These are phyloP conservation scores for Creontiades dilutus DNA, from an alignment of 2,888 invertebrate genomes.

Conservation along the genomic window DNA sequence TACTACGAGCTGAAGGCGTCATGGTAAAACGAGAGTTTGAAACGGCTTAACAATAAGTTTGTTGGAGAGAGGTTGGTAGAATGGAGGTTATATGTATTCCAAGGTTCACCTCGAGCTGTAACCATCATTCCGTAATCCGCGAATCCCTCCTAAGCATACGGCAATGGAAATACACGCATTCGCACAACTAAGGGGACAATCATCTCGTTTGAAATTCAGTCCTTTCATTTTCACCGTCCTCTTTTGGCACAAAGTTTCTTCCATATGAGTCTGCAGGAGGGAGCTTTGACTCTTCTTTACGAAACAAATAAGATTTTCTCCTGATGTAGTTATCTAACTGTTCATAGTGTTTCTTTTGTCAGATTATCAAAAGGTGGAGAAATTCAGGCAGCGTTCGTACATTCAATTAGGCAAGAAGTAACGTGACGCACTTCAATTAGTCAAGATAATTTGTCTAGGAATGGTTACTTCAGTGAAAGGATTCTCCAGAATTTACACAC, in stretches of 20 bases:
- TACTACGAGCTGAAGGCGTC: background rate
- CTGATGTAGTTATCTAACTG: background rate
- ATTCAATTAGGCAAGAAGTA: too few species aligned
- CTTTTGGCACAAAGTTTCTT: background rate
- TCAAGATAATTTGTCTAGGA: too few species aligned
- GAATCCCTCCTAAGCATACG: background rate
- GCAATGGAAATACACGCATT: background rate
- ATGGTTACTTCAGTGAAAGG: too few species aligned
- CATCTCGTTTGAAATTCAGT: constrained; percentile 28
- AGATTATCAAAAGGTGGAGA: too few species aligned
- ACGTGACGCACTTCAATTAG: too few species aligned
- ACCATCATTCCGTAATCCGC: constrained; percentile 22
- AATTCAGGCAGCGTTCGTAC: too few species aligned
- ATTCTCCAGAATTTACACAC: too few species aligned
- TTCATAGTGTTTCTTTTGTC: background rate
- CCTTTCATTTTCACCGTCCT: background rate
- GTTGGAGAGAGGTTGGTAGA: background rate
- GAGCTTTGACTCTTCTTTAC: background rate
- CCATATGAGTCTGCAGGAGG: background rate
- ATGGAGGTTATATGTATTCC: background rate
- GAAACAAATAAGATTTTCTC: background rate
- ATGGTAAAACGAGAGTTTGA: constrained; percentile 23
- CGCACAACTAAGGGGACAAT: background rate
- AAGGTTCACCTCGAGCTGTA: constrained; percentile 15
- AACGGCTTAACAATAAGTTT: background rate